These are phyloP conservation scores for Rachycentron canadum DNA, from an alignment of 2,797 vertebrate genomes.

Conservation along the genomic window DNA sequence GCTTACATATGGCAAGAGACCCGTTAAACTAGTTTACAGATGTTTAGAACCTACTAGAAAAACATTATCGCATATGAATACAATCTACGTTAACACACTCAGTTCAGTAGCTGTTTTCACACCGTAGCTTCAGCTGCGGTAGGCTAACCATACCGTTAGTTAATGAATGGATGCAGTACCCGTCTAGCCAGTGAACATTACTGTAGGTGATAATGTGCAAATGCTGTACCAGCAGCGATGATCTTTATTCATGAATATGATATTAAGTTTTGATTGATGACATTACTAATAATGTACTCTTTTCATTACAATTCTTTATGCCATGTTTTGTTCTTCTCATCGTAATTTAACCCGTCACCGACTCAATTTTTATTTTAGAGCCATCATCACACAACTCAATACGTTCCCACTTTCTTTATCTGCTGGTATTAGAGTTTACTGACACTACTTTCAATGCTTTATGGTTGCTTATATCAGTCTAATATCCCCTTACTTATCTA, in stretches of 20 bases:
- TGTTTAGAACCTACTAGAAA: constrained; percentile 4
- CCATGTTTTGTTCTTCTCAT: constrained; percentile 24
- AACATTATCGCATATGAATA: constrained; percentile 11
- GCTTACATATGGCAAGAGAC: neutral
- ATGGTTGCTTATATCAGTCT: neutral
- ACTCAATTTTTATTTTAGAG: constrained; percentile 26
- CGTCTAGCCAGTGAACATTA: neutral
- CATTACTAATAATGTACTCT: constrained; percentile 28
- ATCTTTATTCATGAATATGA: constrained; percentile 19
- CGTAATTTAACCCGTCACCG: constrained; percentile 39
- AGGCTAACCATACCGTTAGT: constrained; percentile 1
- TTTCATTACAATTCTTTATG: constrained; percentile 14
- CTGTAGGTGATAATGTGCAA: constrained; percentile 33
- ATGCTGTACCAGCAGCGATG: constrained; percentile 15
- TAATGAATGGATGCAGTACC: constrained; percentile 4
- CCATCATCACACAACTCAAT: constrained; percentile 23
- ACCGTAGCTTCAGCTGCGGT: neutral
- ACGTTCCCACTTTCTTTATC: constrained; percentile 4
- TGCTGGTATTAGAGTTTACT: constrained; percentile 2
- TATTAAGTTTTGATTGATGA: constrained; percentile 35
- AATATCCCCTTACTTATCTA: constrained; percentile 6
- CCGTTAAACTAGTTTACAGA: neutral
- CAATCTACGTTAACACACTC: constrained; percentile 1
- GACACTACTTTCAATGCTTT: constrained; percentile 1
- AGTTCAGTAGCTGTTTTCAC: neutral